Conservation (phyloP, 2,113 vertebrate genomes). For the Prunella himalayana region DNA sequence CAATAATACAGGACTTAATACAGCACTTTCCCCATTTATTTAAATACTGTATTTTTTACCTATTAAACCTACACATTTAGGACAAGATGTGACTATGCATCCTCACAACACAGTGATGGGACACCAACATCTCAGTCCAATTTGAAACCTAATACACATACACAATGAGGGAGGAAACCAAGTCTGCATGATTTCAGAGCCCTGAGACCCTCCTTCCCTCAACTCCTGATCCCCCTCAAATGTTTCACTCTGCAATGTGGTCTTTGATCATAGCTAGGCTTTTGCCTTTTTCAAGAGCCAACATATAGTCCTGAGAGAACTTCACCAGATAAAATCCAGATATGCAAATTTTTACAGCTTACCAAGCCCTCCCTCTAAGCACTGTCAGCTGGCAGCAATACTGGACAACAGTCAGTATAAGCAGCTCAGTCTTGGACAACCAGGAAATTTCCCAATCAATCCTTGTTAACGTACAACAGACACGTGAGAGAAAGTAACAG, state of each 20-base stretch:
- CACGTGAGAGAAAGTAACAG: neutral
- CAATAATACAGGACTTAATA: neutral
- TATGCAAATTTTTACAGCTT: neutral
- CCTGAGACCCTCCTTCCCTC: neutral
- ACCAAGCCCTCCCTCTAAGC: neutral
- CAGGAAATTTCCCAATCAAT: neutral
- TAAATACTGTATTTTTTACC: neutral
- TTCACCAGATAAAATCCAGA: neutral
- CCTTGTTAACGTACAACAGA: accelerated
- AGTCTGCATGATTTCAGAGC: neutral
- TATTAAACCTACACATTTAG: neutral
- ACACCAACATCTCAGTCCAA: neutral
- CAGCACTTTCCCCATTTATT: neutral
- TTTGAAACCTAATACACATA: neutral
- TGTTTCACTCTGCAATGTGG: neutral
- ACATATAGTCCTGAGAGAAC: neutral
- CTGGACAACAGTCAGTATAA: no score
- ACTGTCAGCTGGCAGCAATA: neutral
- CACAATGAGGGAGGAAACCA: neutral
- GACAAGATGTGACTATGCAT: neutral
- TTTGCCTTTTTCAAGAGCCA: neutral
- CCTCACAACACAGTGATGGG: neutral
- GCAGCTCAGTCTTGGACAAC: neutral
- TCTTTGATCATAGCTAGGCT: neutral
- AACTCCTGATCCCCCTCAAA: neutral